Evolutionary conservation across 2,797 vertebrate species (phyloP), one percentile per base, ranked within the genome.

Genomic region (Fundulus diaphanus): DNA sequence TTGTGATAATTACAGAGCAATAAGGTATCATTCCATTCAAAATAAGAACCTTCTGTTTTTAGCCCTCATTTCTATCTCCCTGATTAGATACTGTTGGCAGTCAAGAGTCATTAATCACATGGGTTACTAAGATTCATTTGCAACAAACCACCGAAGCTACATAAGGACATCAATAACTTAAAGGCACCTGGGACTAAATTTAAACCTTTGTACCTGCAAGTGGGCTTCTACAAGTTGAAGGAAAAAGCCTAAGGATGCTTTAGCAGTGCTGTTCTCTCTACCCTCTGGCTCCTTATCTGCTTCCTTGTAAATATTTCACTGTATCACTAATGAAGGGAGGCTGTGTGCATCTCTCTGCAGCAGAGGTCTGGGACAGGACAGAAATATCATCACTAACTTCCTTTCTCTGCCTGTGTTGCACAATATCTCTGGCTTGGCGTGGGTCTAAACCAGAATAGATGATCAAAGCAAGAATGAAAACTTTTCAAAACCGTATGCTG

Each of bases 281-380:
- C 51, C 66, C 57, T 42, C 74, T 79, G 78, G 24, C 74, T 77
- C 76, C 69, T 54, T 1, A 61, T 69, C 79, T 65, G 46, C 63
- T 69, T 81, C 72, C 82, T 89, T 80, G 83, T 89, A 78, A 91
- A 90, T 88, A 89, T 90, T 89, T 90, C 80, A 91, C 71, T 68
- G 82, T 77, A 78, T 71, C 68, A 57, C 79, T 85, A 82, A 84
- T 87, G 84, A 87, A 80, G 76, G 80, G 87, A 88, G 80, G 83
- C 79, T 80, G 82, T 88, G 81, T 44, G 65, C 87, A 78, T 87
- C 72, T 82, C 73, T 68, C 83, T 81, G 84, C 70, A 1, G 73
- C 84, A 78, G 49, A 33, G 68, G 79, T 33, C 29, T 59, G 16
- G 31, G 33, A 18, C 2, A 59, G 29, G 29, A 59, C 29, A 33